Conservation (phyloP, 2,797 vertebrate genomes). For the Notolepis coatsorum region DNA sequence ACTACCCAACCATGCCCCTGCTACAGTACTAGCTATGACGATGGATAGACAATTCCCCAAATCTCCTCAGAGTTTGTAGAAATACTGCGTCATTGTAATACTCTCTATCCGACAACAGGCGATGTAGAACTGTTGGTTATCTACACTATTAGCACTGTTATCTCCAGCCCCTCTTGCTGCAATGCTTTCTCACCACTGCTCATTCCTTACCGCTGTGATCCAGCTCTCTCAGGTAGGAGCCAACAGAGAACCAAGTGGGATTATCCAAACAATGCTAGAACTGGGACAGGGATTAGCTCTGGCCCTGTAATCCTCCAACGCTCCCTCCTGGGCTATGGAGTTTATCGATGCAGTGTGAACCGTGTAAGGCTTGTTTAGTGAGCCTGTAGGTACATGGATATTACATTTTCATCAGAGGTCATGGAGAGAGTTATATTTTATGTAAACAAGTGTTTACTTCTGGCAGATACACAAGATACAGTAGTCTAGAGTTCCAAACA, state of each 20-base stretch:
- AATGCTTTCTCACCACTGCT: conserved; percentile 17
- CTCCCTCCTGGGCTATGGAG: conserved; percentile 19
- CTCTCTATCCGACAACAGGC: too few species aligned
- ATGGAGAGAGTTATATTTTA: background rate
- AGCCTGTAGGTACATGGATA: background rate
- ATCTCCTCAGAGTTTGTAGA: too few species aligned
- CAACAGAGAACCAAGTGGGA: conserved; percentile 53
- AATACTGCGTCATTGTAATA: too few species aligned
- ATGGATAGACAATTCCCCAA: too few species aligned
- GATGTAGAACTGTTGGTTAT: conserved; percentile 8
- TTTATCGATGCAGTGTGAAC: conserved; percentile 10
- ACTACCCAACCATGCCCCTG: too few species aligned
- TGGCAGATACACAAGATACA: too few species aligned
- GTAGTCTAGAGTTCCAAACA: too few species aligned
- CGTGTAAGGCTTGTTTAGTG: conserved; percentile 8
- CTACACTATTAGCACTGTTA: conserved; percentile 2
- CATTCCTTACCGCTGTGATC: conserved; percentile 28
- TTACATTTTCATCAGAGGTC: background rate
- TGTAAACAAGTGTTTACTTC: background rate
- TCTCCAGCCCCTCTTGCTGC: conserved; percentile 17
- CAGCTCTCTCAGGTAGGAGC: conserved; percentile 47
- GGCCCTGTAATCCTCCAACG: conserved; percentile 49
- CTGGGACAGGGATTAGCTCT: conserved; percentile 68
- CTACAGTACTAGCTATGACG: too few species aligned
- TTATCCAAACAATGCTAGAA: conserved; percentile 68